These are phyloP conservation scores for Cephus rjabovi DNA, from an alignment of 2,888 invertebrate genomes.

Conservation along the genomic window DNA sequence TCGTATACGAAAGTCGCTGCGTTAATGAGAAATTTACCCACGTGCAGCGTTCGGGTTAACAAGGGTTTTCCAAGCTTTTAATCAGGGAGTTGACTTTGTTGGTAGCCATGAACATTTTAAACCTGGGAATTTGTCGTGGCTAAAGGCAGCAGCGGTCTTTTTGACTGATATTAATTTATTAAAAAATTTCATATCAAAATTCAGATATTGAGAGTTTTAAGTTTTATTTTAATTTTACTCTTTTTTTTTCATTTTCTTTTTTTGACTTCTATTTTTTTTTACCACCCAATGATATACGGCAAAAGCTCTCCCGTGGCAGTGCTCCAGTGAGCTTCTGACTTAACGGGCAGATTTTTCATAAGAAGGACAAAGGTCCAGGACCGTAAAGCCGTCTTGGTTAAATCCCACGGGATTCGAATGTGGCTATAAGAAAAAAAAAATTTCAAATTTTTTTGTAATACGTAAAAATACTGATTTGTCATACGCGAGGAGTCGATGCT, in stretches of 20 bases:
- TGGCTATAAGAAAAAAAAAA: no score
- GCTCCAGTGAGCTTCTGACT: not conserved
- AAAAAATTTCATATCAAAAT: not conserved
- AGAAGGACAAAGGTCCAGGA: not conserved
- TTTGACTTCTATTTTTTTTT: not conserved
- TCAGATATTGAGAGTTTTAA: not conserved
- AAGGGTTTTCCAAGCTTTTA: not conserved
- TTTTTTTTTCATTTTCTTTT: not conserved
- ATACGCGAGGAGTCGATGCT: not conserved
- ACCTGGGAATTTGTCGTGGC: not conserved
- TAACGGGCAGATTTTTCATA: not conserved
- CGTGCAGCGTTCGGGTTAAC: not conserved
- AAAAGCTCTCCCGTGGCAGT: not conserved
- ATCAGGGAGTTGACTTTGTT: not conserved
- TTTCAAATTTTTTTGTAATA: no score
- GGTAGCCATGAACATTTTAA: not conserved
- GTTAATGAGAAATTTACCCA: not conserved
- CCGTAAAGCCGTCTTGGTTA: not conserved
- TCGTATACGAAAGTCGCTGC: not conserved
- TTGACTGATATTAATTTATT: slow-evolving; percentile 7
- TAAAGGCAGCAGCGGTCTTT: slow-evolving; percentile 7
- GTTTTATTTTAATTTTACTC: not conserved
- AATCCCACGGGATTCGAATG: not conserved
- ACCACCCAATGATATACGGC: not conserved
- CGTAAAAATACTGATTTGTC: no score